These are phyloP conservation scores for Moxostoma hubbsi DNA, from an alignment of 2,797 vertebrate species.

Conservation along the genomic window DNA sequence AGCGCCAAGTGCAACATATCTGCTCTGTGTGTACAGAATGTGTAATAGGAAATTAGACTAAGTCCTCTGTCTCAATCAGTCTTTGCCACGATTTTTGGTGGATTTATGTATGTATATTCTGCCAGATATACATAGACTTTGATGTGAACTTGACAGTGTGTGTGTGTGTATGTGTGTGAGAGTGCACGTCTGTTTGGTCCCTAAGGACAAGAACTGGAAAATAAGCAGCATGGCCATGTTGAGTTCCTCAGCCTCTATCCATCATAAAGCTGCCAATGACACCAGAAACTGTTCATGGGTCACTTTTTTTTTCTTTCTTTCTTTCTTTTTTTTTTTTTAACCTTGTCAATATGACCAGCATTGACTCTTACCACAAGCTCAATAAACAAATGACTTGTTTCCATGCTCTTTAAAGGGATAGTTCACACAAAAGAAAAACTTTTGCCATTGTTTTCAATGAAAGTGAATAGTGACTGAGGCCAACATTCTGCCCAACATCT, in stretches of 20 bases:
- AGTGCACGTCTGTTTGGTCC: neutral
- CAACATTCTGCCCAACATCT: no score
- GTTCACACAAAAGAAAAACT: no score
- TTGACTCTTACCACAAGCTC: constrained; percentile 38
- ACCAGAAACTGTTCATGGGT: constrained; percentile 7
- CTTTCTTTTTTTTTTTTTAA: constrained; percentile 56
- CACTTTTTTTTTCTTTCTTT: constrained; percentile 48
- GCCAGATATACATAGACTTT: constrained; percentile 6
- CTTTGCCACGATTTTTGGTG: neutral
- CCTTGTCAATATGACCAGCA: constrained; percentile 75
- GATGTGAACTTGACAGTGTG: neutral
- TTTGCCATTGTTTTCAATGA: no score
- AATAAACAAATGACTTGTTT: constrained; percentile 66
- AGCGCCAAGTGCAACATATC: neutral
- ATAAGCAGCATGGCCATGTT: neutral
- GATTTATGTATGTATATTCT: neutral
- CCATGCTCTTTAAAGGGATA: constrained; percentile 35
- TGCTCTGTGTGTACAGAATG: neutral
- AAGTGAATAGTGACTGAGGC: no score
- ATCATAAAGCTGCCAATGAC: constrained; percentile 1
- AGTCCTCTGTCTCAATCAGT: neutral
- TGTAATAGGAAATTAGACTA: constrained; percentile 1
- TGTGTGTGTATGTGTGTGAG: neutral
- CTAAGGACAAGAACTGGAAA: neutral
- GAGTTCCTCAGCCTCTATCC: neutral